Evolutionary conservation across 2,888 invertebrate species (phyloP).

Genomic region (Drosophila differens): DNA sequence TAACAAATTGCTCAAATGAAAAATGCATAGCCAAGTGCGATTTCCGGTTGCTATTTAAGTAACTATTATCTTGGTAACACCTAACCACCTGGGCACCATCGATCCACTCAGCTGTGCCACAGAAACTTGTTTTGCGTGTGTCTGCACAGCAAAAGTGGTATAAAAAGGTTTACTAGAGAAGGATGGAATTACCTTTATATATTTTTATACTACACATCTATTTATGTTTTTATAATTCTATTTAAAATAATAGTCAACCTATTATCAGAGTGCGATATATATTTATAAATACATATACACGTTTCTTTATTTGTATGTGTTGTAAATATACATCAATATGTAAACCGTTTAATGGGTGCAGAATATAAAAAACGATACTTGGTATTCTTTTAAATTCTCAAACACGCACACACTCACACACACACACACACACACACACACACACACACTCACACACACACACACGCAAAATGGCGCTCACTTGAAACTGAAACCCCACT

Average conservation of each 20-base stretch:
- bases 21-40: slow-evolving; percentile 13
- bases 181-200: neutral
- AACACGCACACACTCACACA: slow-evolving; percentile 21
- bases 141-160: neutral
- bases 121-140: neutral
- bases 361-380: slow-evolving; percentile 51
- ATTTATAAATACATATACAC: neutral
- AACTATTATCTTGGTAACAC: neutral
- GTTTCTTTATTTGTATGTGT: neutral
- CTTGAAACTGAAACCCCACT: slow-evolving; percentile 66
- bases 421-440: slow-evolving; percentile 20
- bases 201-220: neutral
- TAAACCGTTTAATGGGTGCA: neutral
- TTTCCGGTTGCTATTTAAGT: slow-evolving; percentile 9
- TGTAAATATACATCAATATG: neutral
- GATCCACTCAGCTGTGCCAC: neutral
- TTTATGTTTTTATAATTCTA: neutral
- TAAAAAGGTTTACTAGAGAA: no score
- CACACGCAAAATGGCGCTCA: slow-evolving; percentile 47
- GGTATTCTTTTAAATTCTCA: slow-evolving; percentile 11
- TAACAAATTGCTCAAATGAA: slow-evolving; percentile 5
- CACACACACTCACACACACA: neutral
- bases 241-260: neutral
- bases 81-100: neutral
- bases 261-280: neutral